Evolutionary conservation across 2,888 invertebrate species (phyloP).

Genomic region (Drosophila paramelanica): DNA sequence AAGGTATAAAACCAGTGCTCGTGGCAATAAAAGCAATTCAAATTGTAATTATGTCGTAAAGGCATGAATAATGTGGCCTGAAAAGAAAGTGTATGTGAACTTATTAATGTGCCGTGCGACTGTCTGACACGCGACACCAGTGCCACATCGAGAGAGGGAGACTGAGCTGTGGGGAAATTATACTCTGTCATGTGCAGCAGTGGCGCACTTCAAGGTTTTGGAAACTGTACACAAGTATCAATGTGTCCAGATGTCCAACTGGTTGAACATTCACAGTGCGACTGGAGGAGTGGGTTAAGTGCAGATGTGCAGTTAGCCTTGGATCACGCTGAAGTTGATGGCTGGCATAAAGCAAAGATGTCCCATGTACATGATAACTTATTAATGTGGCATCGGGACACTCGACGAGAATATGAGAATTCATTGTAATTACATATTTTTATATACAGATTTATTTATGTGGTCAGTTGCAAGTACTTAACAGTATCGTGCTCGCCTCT

Average conservation of each 20-base stretch:
- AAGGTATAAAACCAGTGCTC: constrained; percentile 46
- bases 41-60: constrained; percentile 76
- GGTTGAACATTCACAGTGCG: constrained; percentile 33
- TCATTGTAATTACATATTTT: constrained; percentile 10
- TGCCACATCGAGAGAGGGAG: constrained; percentile 38
- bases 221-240: constrained; percentile 43
- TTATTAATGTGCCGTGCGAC: constrained; percentile 65
- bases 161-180: constrained; percentile 30
- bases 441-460: not conserved
- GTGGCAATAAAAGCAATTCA: constrained; percentile 74
- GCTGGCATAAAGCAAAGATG: constrained; percentile 54
- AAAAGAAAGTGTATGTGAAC: constrained; percentile 71
- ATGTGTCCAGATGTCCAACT: constrained; percentile 40
- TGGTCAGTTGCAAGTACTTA: constrained; percentile 25
- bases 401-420: constrained; percentile 14
- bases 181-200: constrained; percentile 62
- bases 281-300: constrained; percentile 50
- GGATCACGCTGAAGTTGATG: constrained; percentile 51
- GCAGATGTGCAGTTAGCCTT: constrained; percentile 59
- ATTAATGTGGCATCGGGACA: constrained; percentile 19
- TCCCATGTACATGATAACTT: constrained; percentile 39
- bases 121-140: constrained; percentile 56
- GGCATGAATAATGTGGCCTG: constrained; percentile 75
- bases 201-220: constrained; percentile 27
- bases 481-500: constrained; percentile 2